Evolutionary conservation across 2,888 invertebrate genomes (phyloP).

Genomic region (Caenorhabditis virilis): DNA sequence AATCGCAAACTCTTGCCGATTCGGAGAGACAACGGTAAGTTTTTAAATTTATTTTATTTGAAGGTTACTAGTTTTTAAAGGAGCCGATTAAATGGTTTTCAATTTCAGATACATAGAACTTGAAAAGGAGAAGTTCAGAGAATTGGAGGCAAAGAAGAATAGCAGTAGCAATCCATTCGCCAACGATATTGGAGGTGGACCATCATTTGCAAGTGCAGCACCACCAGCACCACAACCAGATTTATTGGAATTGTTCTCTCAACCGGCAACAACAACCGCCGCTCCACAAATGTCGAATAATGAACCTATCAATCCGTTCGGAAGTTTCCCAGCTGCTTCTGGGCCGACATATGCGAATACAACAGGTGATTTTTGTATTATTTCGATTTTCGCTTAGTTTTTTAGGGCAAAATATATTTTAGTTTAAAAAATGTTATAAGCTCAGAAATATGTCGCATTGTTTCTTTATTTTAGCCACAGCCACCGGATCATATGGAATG

Average conservation of each 20-base stretch:
- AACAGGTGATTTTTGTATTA: background rate
- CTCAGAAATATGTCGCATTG: too few relatives aligned
- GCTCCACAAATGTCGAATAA: constrained; percentile 2
- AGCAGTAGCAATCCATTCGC: constrained; percentile 45
- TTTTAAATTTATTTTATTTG: constrained; percentile 2
- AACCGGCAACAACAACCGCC: constrained; percentile 13
- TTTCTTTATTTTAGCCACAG: background rate
- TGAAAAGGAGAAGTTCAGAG: constrained; percentile 86
- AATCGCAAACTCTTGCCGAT: constrained; percentile 55
- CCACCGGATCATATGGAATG: constrained; percentile 4
- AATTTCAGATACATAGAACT: constrained; percentile 77
- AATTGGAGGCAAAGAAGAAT: constrained; percentile 60
- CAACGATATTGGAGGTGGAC: constrained; percentile 37
- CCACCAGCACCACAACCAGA: constrained; percentile 12
- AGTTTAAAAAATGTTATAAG: too few relatives aligned
- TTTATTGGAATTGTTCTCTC: constrained; percentile 32
- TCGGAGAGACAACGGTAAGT: constrained; percentile 80
- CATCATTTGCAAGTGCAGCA: background rate
- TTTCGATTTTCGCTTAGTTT: background rate
- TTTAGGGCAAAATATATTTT: background rate
- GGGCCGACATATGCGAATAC: constrained; percentile 5
- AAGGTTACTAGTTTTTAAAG: background rate
- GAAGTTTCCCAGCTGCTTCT: constrained; percentile 19
- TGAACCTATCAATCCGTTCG: constrained; percentile 54
- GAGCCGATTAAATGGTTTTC: background rate